A percentile compares a stretch with the other conserved stretches of the same genome.
phyloP scores from a whole-genome alignment of 2,888 invertebrate genomes.

The Heliconius hortense region DNA sequence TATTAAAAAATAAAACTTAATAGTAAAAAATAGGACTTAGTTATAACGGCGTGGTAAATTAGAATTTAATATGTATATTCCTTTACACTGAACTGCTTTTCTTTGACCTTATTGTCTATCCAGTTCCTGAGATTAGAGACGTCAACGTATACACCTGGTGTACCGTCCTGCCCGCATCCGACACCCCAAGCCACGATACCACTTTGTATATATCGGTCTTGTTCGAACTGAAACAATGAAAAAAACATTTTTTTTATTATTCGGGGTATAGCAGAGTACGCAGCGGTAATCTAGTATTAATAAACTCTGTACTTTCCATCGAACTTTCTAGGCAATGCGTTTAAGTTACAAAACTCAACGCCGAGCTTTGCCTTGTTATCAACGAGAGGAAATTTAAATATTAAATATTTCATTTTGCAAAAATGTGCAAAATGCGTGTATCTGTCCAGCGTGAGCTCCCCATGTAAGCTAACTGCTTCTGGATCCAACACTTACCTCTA shows the following conservation, averaged over 20 bases:
- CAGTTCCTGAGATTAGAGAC: constrained; percentile 84
- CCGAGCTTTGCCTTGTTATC: too few relatives aligned
- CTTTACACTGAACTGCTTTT: constrained; percentile 67
- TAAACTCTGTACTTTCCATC: too few relatives aligned
- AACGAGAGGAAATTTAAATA: too few relatives aligned
- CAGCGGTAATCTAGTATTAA: background rate
- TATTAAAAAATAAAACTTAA: too few relatives aligned
- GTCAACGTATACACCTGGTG: constrained; percentile 55
- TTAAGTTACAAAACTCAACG: too few relatives aligned
- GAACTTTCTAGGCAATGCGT: too few relatives aligned
- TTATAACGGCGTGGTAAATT: too few relatives aligned
- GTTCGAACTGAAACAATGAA: constrained; percentile 45
- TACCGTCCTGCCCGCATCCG: constrained; percentile 78
- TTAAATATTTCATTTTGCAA: too few relatives aligned
- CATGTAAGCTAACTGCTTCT: background rate
- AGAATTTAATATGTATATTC: constrained; percentile 49
- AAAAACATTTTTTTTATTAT: background rate
- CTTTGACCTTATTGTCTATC: constrained; percentile 84
- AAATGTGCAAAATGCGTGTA: too few relatives aligned
- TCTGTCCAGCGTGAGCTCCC: background rate
- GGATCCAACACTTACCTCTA: constrained; percentile 61
- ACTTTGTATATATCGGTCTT: constrained; percentile 50
- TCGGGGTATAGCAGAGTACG: background rate
- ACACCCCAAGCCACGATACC: constrained; percentile 90
- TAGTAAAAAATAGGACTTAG: too few relatives aligned